Base-by-base conservation (phyloP, 2,113 vertebrate species). In the Pollimyrus isidori region DNA sequence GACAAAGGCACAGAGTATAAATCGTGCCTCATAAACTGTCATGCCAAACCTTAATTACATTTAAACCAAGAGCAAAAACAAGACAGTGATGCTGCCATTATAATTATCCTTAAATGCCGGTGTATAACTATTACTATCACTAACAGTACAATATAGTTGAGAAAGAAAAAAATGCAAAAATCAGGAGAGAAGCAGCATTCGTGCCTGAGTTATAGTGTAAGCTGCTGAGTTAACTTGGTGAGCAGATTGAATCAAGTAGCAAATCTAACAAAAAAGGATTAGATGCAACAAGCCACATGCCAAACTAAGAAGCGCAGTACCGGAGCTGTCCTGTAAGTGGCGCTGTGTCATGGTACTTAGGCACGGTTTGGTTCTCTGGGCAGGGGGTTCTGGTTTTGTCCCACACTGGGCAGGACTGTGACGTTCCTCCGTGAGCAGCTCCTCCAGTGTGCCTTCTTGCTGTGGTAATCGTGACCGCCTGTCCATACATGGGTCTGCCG, bases 341-440 rank as follows among this genome's bases (percentile, higher is more conserved):
- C 93, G 93, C 86, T 88, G 94, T 88, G 92, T 92, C 89, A 94
- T 89, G 85, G 91, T 93, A 90, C 93, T 87, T 86, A 94, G 90
- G 89, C 52, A 93, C 30, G 94, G 94, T 91, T 95, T 95, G 30
- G 92, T 94, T 93, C 94, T 94, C 49, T 95, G 94, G 0, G 94
- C 93, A 0, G 94, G 95, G 2, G 95, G 95, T 0, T 95, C 94
- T 0, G 94, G 94, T 93, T 94, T 95, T 0, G 90, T 76, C 15
- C 88, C 89, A 62, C 83, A 86, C 5, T 84, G 87, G 88, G 48
- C 87, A 2, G 46, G 80, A 39, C 93, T 35, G 48, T 91, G 91
- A 89, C 93, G 91, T 17, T 92, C 93, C 5, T 95, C 95, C 4
- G 87, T 76, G 0, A 90, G 90, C 9, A 88, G 91, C 48, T 90